These are phyloP conservation scores for Masticophis lateralis DNA, from an alignment of 2,797 vertebrate genomes.

Conservation along the genomic window DNA sequence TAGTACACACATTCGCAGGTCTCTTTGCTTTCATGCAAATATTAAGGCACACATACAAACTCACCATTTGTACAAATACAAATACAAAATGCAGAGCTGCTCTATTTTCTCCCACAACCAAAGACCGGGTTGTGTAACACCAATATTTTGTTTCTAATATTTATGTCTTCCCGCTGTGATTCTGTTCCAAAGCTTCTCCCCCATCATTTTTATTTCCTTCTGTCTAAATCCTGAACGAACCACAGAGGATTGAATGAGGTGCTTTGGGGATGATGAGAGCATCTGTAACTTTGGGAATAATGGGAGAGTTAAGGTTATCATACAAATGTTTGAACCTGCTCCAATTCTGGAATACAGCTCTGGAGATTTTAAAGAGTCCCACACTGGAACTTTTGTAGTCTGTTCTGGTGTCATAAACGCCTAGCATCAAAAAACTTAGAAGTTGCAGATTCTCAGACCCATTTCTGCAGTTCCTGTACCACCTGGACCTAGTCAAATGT, in stretches of 20 bases:
- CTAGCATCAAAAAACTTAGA: background rate
- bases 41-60: background rate
- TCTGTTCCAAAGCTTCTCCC: background rate
- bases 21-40: background rate
- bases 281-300: background rate
- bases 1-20: background rate
- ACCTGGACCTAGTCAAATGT: background rate
- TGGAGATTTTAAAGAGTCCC: background rate
- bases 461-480: background rate
- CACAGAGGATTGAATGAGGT: background rate
- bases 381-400: background rate
- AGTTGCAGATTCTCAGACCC: background rate
- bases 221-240: background rate
- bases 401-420: background rate
- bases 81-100: background rate
- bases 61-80: background rate
- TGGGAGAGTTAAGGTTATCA: conserved; percentile 4
- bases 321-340: background rate
- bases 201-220: background rate
- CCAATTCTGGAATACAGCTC: background rate
- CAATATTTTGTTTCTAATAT: too few species aligned
- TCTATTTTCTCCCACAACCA: background rate
- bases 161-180: background rate
- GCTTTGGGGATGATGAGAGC: too few species aligned
- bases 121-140: background rate